A percentile compares a stretch with the other conserved stretches of the same genome.
Conservation (phyloP, 2,888 invertebrate species). For the Himalopsyche japonica region DNA sequence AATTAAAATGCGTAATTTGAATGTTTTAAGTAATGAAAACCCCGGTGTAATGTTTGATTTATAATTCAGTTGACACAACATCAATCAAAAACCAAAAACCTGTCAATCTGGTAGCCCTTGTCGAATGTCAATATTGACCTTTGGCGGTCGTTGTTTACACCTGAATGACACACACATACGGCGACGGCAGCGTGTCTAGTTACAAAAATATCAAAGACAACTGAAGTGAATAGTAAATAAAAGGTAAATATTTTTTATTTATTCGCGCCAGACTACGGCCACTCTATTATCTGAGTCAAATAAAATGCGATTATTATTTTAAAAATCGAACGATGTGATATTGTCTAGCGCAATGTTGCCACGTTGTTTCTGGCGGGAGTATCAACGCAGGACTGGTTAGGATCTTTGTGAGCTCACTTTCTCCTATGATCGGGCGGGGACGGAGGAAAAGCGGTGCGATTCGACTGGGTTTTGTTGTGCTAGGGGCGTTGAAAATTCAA, state of each 20-base stretch:
- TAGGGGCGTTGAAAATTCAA: slow-evolving; percentile 36
- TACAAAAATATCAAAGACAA: neutral
- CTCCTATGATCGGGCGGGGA: neutral
- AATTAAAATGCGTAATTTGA: neutral
- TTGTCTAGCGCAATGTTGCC: neutral
- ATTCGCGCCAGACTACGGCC: neutral
- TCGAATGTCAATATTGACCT: slow-evolving; percentile 19
- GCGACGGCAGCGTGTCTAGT: neutral
- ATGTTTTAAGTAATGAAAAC: neutral
- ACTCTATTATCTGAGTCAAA: neutral
- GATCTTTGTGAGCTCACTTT: slow-evolving; percentile 23
- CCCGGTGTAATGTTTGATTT: neutral
- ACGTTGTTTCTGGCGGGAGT: neutral
- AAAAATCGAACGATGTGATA: neutral
- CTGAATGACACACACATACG: neutral
- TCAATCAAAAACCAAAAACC: slow-evolving; percentile 2
- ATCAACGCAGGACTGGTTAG: slow-evolving; percentile 22
- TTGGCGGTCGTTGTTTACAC: neutral
- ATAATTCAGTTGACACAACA: neutral
- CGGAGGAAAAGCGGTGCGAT: slow-evolving; percentile 27
- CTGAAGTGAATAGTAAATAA: neutral
- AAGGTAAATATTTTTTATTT: neutral
- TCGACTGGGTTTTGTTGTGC: slow-evolving; percentile 32
- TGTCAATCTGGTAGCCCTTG: neutral
- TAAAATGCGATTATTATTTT: neutral